These are phyloP conservation scores for Bujurquina vittata DNA, from an alignment of 2,113 vertebrate species.

Conservation along the genomic window DNA sequence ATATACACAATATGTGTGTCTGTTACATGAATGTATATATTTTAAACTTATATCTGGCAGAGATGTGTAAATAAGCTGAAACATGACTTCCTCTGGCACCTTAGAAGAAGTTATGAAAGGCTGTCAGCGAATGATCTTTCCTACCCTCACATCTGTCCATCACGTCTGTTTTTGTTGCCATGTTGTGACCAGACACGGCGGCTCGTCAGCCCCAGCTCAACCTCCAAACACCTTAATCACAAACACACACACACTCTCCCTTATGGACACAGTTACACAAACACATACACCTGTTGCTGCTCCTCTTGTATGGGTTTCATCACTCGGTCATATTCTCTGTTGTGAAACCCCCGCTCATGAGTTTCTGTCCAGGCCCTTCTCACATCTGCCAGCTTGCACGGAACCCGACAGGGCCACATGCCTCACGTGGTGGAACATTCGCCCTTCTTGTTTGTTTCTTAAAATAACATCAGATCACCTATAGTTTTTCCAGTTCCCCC, in stretches of 20 bases:
- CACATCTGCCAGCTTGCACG: constrained; percentile 58
- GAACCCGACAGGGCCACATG: constrained; percentile 56
- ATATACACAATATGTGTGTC: background rate
- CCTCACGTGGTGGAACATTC: constrained; percentile 73
- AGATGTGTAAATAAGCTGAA: background rate
- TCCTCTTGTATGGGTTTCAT: constrained; percentile 77
- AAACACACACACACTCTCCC: constrained; percentile 16
- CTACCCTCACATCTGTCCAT: background rate
- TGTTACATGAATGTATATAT: background rate
- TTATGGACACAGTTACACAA: constrained; percentile 19
- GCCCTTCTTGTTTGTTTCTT: constrained; percentile 79
- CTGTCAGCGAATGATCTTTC: background rate
- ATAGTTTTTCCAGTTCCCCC: constrained; percentile 59
- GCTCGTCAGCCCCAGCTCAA: constrained; percentile 37
- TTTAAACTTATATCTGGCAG: background rate
- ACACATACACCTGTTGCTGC: constrained; percentile 77
- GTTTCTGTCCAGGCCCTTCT: constrained; percentile 18
- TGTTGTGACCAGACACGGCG: constrained; percentile 58
- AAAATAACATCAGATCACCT: constrained; percentile 79
- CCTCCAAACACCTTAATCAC: constrained; percentile 32
- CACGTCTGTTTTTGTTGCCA: constrained; percentile 71
- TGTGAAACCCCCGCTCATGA: constrained; percentile 64
- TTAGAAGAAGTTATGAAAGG: background rate
- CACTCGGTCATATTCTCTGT: constrained; percentile 73
- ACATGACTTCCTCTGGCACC: background rate